Base-by-base conservation (phyloP, 2,113 vertebrate species). In the Oceanites oceanicus region DNA sequence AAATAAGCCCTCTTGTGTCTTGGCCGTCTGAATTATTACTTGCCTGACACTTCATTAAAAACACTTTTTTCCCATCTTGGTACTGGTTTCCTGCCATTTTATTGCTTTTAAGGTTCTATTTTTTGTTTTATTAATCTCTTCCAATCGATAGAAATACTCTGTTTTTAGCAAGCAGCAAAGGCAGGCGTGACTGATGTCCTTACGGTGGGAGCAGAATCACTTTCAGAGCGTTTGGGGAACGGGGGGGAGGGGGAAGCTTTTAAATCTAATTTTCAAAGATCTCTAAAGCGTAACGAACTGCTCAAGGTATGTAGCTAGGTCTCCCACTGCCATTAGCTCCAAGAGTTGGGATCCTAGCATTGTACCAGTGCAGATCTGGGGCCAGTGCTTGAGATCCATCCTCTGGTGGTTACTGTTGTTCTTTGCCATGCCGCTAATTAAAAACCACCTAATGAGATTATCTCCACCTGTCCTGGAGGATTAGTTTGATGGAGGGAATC, bases 41-140 rank as follows among this genome's bases (percentile, higher is more conserved):
- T 94, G 53, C 77, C 56, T 94, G 61, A 36, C 85, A 95, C 94
- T 95, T 96, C 85, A 87, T 96, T 97, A 82, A 52, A 86, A 96
- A 63, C 92, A 62, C 75, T 29, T 84, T 93, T 95, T 94, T 87
- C 88, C 78, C 67, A 32, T 86, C 68, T 58, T 74, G 45, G 15
- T 88, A 25, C 75, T 82, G 59, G 21, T 94, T 95, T 92, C 86
- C 86, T 95, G 92, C 87, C 65, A 75, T 85, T 95, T 94, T 82
- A 76, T 92, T 93, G 62, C 82, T 92, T 96, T 92, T 86, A 77
- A 85, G 40, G 49, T 87, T 95, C 92, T 89, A 30, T 61, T 71
- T 93, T 94, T 94, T 93, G 73, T 89, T 94, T 83, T 94, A 86
- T 82, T 96, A 47, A 76, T 91, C 70, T 95, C 70, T 92, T 84